phyloP scores from a whole-genome alignment of 1,140 invertebrate genomes.

The Drosophila suzukii region DNA sequence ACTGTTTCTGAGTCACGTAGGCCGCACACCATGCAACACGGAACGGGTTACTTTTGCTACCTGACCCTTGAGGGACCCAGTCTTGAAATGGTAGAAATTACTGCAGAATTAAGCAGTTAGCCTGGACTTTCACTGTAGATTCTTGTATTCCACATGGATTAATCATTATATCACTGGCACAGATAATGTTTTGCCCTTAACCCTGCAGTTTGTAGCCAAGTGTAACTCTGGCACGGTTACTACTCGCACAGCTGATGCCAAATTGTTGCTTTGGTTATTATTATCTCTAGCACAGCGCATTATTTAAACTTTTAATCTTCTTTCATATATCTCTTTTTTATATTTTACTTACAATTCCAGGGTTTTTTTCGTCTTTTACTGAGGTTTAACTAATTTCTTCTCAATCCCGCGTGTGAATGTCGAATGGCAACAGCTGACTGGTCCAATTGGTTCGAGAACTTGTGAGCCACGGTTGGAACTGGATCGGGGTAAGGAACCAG shows the following conservation, averaged over 20 bases:
- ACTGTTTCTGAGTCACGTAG: constrained; percentile 82
- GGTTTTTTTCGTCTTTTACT: neutral
- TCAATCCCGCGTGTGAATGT: constrained; percentile 13
- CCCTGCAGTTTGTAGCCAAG: constrained; percentile 16
- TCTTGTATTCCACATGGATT: neutral
- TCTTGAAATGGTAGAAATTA: neutral
- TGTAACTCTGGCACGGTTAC: constrained; percentile 29
- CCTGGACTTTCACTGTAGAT: neutral
- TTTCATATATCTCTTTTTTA: neutral
- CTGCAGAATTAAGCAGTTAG: too few relatives aligned
- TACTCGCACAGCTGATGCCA: constrained; percentile 19
- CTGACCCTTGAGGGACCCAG: constrained; percentile 2
- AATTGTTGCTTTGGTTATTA: constrained; percentile 9
- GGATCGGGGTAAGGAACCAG: neutral
- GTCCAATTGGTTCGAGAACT: constrained; percentile 2
- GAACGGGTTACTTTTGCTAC: constrained; percentile 14
- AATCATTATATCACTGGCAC: constrained; percentile 8
- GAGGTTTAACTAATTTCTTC: constrained; percentile 2
- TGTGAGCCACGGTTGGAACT: neutral
- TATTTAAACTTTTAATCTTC: neutral
- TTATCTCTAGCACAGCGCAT: neutral
- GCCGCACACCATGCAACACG: constrained; percentile 73
- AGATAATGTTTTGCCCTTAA: neutral
- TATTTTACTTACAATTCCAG: constrained; percentile 8
- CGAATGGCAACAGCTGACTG: constrained; percentile 12